Evolutionary conservation across 2,113 vertebrate genomes (phyloP), one percentile per base, ranked within the genome.

Genomic region (Salminus brasiliensis): DNA sequence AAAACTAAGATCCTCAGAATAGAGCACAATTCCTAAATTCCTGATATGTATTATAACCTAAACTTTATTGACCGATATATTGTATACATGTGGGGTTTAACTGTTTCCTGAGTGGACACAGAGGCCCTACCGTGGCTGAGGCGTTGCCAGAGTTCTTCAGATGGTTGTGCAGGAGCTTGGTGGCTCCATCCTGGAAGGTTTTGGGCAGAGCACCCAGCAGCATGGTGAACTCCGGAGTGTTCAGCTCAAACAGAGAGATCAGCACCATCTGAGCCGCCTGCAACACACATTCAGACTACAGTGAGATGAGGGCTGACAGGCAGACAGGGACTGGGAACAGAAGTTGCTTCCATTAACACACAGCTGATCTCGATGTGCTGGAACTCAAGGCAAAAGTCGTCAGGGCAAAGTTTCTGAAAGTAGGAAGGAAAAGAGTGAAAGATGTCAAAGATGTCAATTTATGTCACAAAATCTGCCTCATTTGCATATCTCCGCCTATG

Each of bases 171-270:
- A 98, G 94, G 79, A 98, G 95, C 80, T 96, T 98, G 85, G 96
- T 98, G 88, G 97, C 96, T 80, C 97, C 96, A 82, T 97, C 96
- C 90, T 98, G 97, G 91, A 98, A 98, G 80, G 97, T 97, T 94
- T 98, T 98, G 91, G 97, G 97, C 91, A 98, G 92, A 85, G 96
- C 96, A 74, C 95, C 96, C 82, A 98, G 89, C 0, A 98, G 88
- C 97, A 97, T 98, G 84, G 95, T 96, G 92, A 98, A 98, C 91
- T 98, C 97, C 8, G 97, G 96, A 3, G 97, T 98, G 92, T 98
- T 98, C 72, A 98, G 95, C 89, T 97, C 95, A 87, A 98, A 98
- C 85, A 98, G 91, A 27, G 95, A 93, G 89, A 98, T 98, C 78
- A 98, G 91, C 76, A 98, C 97, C 74, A 94, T 94, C 86, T 98